These are phyloP conservation scores for Xenops minutus DNA, from an alignment of 2,797 vertebrate genomes.

Conservation along the genomic window DNA sequence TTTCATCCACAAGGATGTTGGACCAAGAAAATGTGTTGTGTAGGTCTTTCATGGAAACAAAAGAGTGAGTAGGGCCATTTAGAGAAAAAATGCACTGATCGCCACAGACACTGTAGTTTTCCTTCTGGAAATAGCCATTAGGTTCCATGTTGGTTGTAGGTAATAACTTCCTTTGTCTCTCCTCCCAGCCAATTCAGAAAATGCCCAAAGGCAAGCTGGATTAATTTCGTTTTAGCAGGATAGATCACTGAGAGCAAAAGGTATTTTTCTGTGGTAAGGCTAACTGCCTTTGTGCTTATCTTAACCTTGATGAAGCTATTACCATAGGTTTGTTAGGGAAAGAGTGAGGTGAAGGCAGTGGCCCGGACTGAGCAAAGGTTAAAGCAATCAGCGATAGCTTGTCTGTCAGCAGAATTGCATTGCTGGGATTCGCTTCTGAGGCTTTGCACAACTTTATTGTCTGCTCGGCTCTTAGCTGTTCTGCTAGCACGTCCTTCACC, in stretches of 20 bases:
- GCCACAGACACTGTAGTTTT: background rate
- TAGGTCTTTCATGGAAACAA: background rate
- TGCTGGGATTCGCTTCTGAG: background rate
- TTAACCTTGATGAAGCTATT: conserved; percentile 19
- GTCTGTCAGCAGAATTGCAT: conserved; percentile 68
- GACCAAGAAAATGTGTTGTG: background rate
- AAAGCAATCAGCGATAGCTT: conserved; percentile 6
- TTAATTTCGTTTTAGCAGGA: background rate
- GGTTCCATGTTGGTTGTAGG: background rate
- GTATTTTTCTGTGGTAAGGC: background rate
- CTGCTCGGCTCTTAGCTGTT: background rate
- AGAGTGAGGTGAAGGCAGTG: conserved; percentile 45
- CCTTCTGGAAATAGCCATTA: background rate
- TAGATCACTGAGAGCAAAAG: background rate
- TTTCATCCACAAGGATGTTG: background rate
- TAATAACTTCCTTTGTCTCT: background rate
- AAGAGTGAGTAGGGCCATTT: background rate
- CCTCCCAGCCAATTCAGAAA: background rate
- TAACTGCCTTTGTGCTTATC: conserved; percentile 14
- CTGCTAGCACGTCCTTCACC: background rate
- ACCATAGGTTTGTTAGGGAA: conserved; percentile 21
- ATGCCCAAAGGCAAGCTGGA: background rate
- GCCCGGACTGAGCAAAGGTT: conserved; percentile 68
- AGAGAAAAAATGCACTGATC: background rate
- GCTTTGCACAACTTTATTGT: conserved; percentile 61